Evolutionary conservation across 2,113 vertebrate genomes (phyloP).

Genomic region (Pyrgilauda ruficollis): DNA sequence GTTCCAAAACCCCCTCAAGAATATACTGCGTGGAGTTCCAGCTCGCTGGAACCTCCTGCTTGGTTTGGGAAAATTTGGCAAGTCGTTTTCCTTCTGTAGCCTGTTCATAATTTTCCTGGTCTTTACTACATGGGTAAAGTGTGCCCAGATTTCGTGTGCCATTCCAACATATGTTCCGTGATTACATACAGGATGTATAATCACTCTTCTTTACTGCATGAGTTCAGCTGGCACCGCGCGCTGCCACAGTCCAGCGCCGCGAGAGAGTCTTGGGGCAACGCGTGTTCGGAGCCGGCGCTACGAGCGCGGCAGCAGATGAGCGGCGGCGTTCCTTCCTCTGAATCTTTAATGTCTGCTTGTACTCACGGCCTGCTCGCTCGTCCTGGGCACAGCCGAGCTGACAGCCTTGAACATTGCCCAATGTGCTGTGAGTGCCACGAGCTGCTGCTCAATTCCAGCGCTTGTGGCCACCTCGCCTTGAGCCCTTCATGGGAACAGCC

Average conservation of each 20-base stretch:
- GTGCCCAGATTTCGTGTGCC: constrained; percentile 65
- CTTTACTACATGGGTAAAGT: constrained; percentile 56
- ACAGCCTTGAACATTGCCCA: constrained; percentile 30
- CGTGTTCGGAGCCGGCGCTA: not conserved
- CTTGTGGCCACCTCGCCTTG: accelerated
- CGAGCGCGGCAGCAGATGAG: not conserved
- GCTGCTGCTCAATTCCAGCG: accelerated
- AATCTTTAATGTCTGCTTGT: not conserved
- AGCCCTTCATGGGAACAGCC: accelerated
- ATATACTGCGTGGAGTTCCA: constrained; percentile 40
- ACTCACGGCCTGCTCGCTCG: not conserved
- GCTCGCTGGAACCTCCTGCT: constrained; percentile 63
- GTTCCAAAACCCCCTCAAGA: constrained; percentile 68
- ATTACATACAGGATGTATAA: constrained; percentile 65
- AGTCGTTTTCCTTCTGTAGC: constrained; percentile 50
- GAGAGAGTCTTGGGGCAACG: constrained; percentile 19
- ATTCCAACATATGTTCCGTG: constrained; percentile 46
- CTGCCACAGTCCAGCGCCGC: not conserved
- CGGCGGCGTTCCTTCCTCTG: not conserved
- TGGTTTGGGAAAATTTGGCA: constrained; percentile 52
- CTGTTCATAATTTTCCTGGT: constrained; percentile 37
- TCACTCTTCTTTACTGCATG: constrained; percentile 56
- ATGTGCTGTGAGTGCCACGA: not conserved
- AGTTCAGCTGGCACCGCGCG: constrained; percentile 24
- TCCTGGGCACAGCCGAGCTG: not conserved